Base-by-base conservation (phyloP, 2,797 vertebrate genomes). In the Muraenolepis orangiensis region DNA sequence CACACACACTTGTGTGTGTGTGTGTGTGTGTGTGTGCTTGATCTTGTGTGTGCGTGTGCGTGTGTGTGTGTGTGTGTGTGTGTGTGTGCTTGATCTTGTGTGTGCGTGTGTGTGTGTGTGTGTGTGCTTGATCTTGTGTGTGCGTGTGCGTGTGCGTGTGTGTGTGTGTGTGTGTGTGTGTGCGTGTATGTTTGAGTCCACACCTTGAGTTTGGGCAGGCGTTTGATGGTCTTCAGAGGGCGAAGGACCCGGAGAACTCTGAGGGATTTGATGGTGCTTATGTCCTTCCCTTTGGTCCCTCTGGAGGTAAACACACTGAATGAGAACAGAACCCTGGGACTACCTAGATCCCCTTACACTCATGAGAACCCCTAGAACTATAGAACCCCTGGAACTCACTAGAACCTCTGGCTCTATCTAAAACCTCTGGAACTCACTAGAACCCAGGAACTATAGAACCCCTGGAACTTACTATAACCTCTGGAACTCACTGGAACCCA, bases 241-340 rank as follows among this genome's bases (percentile, higher is more conserved):
- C 98, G 86, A 34, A 99, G 92, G 69, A 99, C 98, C 0, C 98
- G 91, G 40, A 99, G 93, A 30, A 99, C 98, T 69, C 98, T 91
- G 86, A 99, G 89, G 0, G 98, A 99, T 90, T 99, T 99, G 91
- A 99, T 99, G 8, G 98, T 99, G 94, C 94, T 99, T 91, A 99
- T 96, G 89, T 99, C 97, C 90, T 98, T 99, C 77, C 96, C 98
- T 94, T 98, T 98, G 90, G 93, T 97, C 80, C 96, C 96, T 91
- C 95, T 97, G 91, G 79, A 91, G 67, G 51, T 57, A 57, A 57
- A 57, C 51, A 57, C 51, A 57, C 20, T 23, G 51, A 57, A 57
- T 57, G 51, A 57, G 51, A n/a, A 5, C 20, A 57, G 51, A 57
- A 57, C 20, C 51, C 20, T 23, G 13, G 20, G 23, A 23, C n/a